Evolutionary conservation across 2,113 vertebrate species (phyloP).

Genomic region (Copsychus sechellarum): DNA sequence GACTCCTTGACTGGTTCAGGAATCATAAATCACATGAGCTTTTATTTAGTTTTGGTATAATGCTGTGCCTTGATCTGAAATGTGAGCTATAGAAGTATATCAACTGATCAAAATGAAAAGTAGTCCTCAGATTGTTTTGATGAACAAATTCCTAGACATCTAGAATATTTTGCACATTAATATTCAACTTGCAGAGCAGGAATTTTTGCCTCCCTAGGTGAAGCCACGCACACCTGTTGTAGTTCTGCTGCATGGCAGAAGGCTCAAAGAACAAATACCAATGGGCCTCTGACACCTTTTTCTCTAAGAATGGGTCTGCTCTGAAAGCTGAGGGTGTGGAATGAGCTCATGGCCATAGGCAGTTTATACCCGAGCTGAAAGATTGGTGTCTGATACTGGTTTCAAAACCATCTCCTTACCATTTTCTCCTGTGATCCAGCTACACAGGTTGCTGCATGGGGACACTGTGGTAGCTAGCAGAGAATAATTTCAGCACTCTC

Average conservation of each 20-base stretch:
- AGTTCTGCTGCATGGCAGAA: neutral
- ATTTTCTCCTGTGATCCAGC: neutral
- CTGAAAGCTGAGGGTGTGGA: neutral
- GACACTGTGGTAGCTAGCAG: accelerated
- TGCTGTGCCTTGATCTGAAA: neutral
- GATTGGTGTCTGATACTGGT: neutral
- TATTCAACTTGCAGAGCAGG: neutral
- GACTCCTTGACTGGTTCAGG: neutral
- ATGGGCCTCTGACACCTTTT: neutral
- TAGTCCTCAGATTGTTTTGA: neutral
- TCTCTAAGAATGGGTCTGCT: neutral
- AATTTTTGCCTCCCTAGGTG: neutral
- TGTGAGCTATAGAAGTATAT: neutral
- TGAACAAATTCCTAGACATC: neutral
- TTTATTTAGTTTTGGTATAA: neutral
- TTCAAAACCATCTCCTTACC: neutral
- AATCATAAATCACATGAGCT: neutral
- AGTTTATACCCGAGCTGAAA: neutral
- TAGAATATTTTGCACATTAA: neutral
- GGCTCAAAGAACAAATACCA: neutral
- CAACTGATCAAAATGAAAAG: neutral
- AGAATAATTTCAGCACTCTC: neutral
- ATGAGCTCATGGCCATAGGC: neutral
- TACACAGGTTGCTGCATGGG: neutral
- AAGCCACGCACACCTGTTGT: neutral